phyloP scores from a whole-genome alignment of 2,888 invertebrate species.

The Latrodectus elegans region DNA sequence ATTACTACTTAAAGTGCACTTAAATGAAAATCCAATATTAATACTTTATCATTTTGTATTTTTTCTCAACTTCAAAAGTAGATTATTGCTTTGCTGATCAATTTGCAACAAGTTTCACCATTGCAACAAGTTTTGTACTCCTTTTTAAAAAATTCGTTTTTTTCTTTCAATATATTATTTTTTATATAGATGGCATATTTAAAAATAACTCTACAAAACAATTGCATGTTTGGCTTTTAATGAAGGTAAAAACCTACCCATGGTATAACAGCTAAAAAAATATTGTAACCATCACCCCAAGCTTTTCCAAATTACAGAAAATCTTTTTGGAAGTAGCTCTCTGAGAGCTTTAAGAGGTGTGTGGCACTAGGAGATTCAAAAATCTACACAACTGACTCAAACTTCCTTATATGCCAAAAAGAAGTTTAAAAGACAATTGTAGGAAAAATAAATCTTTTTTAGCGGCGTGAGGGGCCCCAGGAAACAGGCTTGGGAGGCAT shows the following conservation, averaged over 20 bases:
- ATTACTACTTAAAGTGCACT: slow-evolving; percentile 37
- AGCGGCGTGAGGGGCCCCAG: slow-evolving; percentile 75
- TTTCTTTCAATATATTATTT: slow-evolving; percentile 6
- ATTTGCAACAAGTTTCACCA: neutral
- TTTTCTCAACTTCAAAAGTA: slow-evolving; percentile 13
- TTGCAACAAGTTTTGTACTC: neutral
- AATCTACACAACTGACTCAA: slow-evolving; percentile 21
- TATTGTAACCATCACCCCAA: slow-evolving; percentile 63
- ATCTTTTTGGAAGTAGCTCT: slow-evolving; percentile 30
- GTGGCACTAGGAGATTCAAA: slow-evolving; percentile 66
- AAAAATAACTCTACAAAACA: slow-evolving; percentile 40
- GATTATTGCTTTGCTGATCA: slow-evolving; percentile 55
- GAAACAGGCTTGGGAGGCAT: slow-evolving; percentile 77
- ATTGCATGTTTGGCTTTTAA: slow-evolving; percentile 31
- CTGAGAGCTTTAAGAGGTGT: slow-evolving; percentile 34
- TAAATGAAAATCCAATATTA: too few species aligned
- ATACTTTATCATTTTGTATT: too few species aligned
- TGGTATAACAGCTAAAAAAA: slow-evolving; percentile 54
- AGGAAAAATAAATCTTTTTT: slow-evolving; percentile 44
- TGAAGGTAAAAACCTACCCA: slow-evolving; percentile 49
- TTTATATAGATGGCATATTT: slow-evolving; percentile 13
- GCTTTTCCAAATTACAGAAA: slow-evolving; percentile 34
- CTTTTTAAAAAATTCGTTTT: slow-evolving; percentile 12
- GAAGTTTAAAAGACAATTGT: slow-evolving; percentile 30
- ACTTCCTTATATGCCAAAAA: slow-evolving; percentile 40